Percentiles rank a stretch among this genome's conserved stretches.
Evolutionary conservation across 1,140 invertebrate species (phyloP).

Genomic region (Aphelinus atriplicis): DNA sequence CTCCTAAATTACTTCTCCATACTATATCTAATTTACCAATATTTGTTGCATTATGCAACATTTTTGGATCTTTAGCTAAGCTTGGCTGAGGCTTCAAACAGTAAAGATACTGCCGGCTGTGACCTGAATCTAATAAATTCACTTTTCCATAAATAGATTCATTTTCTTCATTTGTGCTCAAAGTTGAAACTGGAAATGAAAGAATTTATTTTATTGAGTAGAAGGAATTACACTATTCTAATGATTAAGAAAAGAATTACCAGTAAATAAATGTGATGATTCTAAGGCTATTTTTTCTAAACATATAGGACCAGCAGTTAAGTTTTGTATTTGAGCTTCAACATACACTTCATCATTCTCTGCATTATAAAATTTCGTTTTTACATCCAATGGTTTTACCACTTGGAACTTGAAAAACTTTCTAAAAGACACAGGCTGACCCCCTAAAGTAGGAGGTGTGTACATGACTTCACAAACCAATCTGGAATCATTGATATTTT

Average conservation of each 20-base stretch:
- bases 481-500: conserved; percentile 67
- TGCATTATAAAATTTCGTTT: conserved; percentile 98
- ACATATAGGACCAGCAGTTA: conserved; percentile 87
- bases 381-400: conserved; percentile 96
- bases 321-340: conserved; percentile 97
- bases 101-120: conserved; percentile 92
- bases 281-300: conserved; percentile 93
- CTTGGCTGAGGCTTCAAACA: conserved; percentile 83
- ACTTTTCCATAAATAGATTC: conserved; percentile 86
- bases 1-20: conserved; percentile 95
- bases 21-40: conserved; percentile 98
- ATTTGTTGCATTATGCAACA: conserved; percentile 84
- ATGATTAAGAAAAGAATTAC: conserved; percentile 53
- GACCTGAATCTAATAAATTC: conserved; percentile 81
- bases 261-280: conserved; percentile 87
- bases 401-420: conserved; percentile 99
- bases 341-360: conserved; percentile 97
- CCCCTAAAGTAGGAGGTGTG: conserved; percentile 70
- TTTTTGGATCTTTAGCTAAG: conserved; percentile 77
- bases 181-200: conserved; percentile 68
- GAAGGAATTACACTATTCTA: no score
- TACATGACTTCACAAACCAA: conserved; percentile 97
- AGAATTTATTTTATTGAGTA: conserved; percentile 17
- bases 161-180: conserved; percentile 72
- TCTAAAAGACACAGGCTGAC: conserved; percentile 80